Percentiles rank a stretch among this genome's conserved stretches.
phyloP scores from a whole-genome alignment of 1,140 invertebrate species.

The Sycophaga agraensis region DNA sequence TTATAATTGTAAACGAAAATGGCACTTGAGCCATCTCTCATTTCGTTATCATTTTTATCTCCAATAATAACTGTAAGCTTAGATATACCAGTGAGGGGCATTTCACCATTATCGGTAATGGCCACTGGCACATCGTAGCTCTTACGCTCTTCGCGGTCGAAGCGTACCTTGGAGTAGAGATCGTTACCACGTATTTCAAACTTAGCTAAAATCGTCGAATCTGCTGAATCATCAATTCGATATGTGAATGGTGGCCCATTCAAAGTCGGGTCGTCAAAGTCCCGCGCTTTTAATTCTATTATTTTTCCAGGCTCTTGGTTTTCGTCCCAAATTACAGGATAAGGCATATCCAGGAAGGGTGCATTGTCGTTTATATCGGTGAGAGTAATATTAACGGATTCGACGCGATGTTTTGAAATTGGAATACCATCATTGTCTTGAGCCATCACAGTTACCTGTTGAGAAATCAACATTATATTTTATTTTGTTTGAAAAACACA shows the following conservation, averaged over 20 bases:
- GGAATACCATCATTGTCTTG: slow-evolving; percentile 74
- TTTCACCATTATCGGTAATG: slow-evolving; percentile 81
- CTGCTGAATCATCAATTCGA: slow-evolving; percentile 68
- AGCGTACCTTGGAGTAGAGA: slow-evolving; percentile 67
- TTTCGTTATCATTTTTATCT: slow-evolving; percentile 86
- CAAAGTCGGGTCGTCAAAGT: slow-evolving; percentile 75
- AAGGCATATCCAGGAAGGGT: slow-evolving; percentile 76
- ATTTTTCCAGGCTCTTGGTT: slow-evolving; percentile 71
- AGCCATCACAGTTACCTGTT: slow-evolving; percentile 79
- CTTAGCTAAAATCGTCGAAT: slow-evolving; percentile 68
- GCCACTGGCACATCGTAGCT: slow-evolving; percentile 83
- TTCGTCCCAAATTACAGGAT: slow-evolving; percentile 81
- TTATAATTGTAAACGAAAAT: slow-evolving; percentile 93
- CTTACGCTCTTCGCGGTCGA: slow-evolving; percentile 88
- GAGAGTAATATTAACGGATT: slow-evolving; percentile 74
- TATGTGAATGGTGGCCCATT: slow-evolving; percentile 84
- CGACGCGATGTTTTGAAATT: slow-evolving; percentile 63
- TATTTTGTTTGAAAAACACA: too few relatives aligned
- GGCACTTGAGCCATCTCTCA: slow-evolving; percentile 76
- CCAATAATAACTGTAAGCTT: slow-evolving; percentile 84
- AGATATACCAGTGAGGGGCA: slow-evolving; percentile 71
- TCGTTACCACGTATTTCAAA: slow-evolving; percentile 68
- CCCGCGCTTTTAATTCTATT: slow-evolving; percentile 71
- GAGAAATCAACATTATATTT: too few relatives aligned
- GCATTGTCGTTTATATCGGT: slow-evolving; percentile 89